Base-by-base conservation (phyloP, 2,888 invertebrate species). In the Drosophila ustulata region DNA sequence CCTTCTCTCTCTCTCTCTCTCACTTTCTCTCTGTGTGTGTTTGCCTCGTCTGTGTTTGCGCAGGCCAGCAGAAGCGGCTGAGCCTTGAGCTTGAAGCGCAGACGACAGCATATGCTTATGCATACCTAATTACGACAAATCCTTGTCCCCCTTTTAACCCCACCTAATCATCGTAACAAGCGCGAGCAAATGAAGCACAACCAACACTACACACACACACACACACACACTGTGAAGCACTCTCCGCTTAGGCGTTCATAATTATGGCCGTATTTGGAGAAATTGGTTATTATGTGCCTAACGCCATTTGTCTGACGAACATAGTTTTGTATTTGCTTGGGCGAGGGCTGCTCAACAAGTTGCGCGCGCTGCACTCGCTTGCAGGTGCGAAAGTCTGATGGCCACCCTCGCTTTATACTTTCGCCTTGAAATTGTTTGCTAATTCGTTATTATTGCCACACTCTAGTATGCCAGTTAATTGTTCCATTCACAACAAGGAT, bases 281-380 rank as follows among this genome's bases (percentile, higher is more conserved):
- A 87, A 87, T 87, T 87, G 89, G 90, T 89, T 87, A 87, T 90
- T 88, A 90, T 85, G 87, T 89, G 90, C 88, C 86, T 89, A 85
- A 80, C 89, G 87, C 87, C 85, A 88, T 85, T 89, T 85, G 87
- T 83, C 88, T 72, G 78, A 83, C 89, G 69, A 65, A 84, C 84
- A 87, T 82, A 89, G 82, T 89, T 87, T 89, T 89, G 61, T 83
- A 74, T 63, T 74, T 65, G 56, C 37, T 4, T 50, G n/a, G 0
- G 25, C 39, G 53, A 55, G 78, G 56, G 78, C 0, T n/a, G 66
- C n/a, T 26, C 3, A 3, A 34, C 2, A 18, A 52, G 49, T 69
- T 59, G 30, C 3, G 37, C n/a, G 4, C 37, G 4, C 28, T 41
- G 13, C 0, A 28, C 3, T 2, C 4, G 28, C 9, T 1, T 4